Base-by-base conservation (phyloP, 2,888 invertebrate species). In the Troides oblongomaculatus region DNA sequence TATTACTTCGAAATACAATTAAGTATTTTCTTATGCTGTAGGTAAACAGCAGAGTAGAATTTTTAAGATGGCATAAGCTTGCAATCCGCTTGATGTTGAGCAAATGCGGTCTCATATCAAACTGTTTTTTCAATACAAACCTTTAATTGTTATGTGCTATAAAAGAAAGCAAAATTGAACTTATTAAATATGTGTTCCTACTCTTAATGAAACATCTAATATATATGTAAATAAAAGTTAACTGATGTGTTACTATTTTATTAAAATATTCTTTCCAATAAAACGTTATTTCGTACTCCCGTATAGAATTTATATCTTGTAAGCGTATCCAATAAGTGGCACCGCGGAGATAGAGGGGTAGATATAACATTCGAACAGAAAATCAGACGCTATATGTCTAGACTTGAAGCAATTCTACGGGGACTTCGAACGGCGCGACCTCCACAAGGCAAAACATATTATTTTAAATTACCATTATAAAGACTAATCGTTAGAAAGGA, bases 361-460 rank as follows among this genome's bases (percentile, higher is more conserved):
- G 67, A 66, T 72, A 69, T 60, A 64, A 64, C 53, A 63, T 75
- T 74, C 68, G 71, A 77, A 77, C 76, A 77, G 78, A 82, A 81
- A 80, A 81, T 81, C 80, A 81, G 79, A 81, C 79, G 70, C 73
- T 78, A 69, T 73, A 74, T 75, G 86, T 87, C 87, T 87, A 86
- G 87, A 86, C 85, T 79, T 74, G 65, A 73, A 72, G 73, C 73
- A 77, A 82, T 78, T 78, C 85, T 79, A 73, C 39, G 57, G 83
- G 81, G 85, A 82, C 74, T 77, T 75, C 77, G 75, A 74, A 79
- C 74, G 66, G 68, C 78, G 76, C 61, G 46, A 76, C 78, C 77
- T 79, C 84, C 77, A 79, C 66, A 72, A 79, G 79, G 84, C 81
- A 84, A 83, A 30, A 85, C 84, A 83, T 85, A 84, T 87, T 85